Evolutionary conservation across 2,113 vertebrate species (phyloP).

Genomic region (Hystrix cristata): DNA sequence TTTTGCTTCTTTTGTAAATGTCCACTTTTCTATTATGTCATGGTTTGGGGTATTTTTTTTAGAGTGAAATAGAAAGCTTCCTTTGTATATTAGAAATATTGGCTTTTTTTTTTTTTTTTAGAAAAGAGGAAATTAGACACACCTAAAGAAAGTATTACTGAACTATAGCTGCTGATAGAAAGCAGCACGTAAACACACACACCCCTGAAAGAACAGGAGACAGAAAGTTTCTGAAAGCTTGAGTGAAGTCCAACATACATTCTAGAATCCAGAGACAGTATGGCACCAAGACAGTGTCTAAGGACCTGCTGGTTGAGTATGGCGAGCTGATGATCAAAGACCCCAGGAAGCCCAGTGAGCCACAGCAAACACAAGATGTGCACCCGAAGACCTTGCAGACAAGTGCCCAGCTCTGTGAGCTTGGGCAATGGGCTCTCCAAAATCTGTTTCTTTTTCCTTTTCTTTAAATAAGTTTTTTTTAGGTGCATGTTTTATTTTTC

Average conservation of each 20-base stretch:
- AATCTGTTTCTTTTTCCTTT: background rate
- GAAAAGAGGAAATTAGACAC: background rate
- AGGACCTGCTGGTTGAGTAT: background rate
- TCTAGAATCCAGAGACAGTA: background rate
- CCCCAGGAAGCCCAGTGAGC: background rate
- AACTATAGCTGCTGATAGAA: background rate
- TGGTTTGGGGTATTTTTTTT: background rate
- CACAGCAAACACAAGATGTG: background rate
- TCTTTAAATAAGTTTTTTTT: background rate
- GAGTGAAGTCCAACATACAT: background rate
- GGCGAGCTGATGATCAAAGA: background rate
- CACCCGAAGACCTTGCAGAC: background rate
- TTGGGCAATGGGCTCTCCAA: background rate
- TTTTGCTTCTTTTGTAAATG: background rate
- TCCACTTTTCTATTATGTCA: background rate
- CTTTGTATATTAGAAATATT: constrained; percentile 1
- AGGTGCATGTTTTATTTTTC: background rate
- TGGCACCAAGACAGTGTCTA: background rate
- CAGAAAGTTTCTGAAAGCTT: background rate
- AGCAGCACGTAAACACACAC: background rate
- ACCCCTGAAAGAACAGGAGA: too few relatives aligned
- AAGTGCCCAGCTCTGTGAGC: background rate
- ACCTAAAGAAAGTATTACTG: background rate
- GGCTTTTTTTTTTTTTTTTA: background rate
- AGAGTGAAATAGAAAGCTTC: background rate